Evolutionary conservation across 2,797 vertebrate genomes (phyloP).

Genomic region (Aphelocoma californica): DNA sequence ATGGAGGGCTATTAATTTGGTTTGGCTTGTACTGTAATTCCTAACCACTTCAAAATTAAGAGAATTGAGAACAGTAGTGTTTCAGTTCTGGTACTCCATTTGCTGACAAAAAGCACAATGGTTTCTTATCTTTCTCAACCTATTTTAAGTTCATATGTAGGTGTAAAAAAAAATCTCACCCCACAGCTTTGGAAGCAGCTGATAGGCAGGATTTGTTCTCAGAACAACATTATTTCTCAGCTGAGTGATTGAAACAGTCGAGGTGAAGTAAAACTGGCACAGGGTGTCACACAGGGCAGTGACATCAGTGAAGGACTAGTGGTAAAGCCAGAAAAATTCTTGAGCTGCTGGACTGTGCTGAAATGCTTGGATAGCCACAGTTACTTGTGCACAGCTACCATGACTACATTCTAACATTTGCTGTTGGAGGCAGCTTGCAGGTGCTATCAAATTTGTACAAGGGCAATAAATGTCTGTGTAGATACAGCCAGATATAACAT

Average conservation of each 20-base stretch:
- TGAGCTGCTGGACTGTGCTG: not conserved
- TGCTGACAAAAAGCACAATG: constrained; percentile 38
- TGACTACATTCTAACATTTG: not conserved
- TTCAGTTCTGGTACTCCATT: not conserved
- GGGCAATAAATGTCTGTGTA: not conserved
- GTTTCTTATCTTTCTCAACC: constrained; percentile 59
- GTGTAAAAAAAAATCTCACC: constrained; percentile 45
- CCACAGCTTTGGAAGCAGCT: constrained; percentile 36
- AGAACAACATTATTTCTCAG: not conserved
- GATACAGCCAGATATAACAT: not conserved
- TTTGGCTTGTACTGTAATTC: constrained; percentile 32
- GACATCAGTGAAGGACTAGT: not conserved
- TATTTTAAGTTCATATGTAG: constrained; percentile 61
- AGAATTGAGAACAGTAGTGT: not conserved
- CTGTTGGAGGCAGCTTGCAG: not conserved
- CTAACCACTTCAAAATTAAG: constrained; percentile 4
- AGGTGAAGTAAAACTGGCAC: not conserved
- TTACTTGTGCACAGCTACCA: not conserved
- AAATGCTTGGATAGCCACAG: not conserved
- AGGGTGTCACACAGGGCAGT: not conserved
- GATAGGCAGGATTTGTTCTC: not conserved
- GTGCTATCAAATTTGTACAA: not conserved
- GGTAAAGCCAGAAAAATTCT: not conserved
- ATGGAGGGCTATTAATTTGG: constrained; percentile 39
- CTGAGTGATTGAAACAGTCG: not conserved